These are phyloP conservation scores for Catostomus latipinnis DNA, from an alignment of 2,797 vertebrate genomes.

Conservation along the genomic window DNA sequence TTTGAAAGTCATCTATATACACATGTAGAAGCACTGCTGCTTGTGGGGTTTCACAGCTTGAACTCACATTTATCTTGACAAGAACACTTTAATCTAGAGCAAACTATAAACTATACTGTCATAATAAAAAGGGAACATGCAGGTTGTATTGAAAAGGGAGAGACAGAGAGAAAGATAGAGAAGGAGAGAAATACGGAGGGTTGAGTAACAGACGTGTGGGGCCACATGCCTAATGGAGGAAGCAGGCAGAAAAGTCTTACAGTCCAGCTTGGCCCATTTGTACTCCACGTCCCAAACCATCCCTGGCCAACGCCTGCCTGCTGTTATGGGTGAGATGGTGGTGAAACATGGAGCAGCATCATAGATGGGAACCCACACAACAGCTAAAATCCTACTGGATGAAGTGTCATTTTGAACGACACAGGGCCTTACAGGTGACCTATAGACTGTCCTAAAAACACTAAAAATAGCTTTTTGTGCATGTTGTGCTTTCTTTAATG, in stretches of 20 bases:
- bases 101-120: not conserved
- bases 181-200: conserved; percentile 10
- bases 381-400: conserved; percentile 14
- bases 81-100: not conserved
- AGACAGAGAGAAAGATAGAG: not conserved
- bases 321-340: conserved; percentile 80
- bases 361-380: conserved; percentile 16
- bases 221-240: conserved; percentile 69
- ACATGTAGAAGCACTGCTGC: not conserved
- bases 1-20: too few species aligned
- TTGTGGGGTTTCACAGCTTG: not conserved
- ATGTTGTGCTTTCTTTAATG: too few species aligned
- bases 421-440: not conserved
- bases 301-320: conserved; percentile 76
- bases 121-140: conserved; percentile 46
- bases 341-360: conserved; percentile 70
- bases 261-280: conserved; percentile 77
- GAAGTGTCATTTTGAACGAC: not conserved
- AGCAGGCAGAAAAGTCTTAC: conserved; percentile 69
- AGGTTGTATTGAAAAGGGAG: conserved; percentile 26
- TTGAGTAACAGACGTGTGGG: conserved; percentile 52
- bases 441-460: not conserved
- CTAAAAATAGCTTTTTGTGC: too few species aligned
- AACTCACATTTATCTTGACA: not conserved
- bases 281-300: conserved; percentile 76